Base-by-base conservation (phyloP, 92 coral and sea anemone species). In the Phymanthus crucifer region DNA sequence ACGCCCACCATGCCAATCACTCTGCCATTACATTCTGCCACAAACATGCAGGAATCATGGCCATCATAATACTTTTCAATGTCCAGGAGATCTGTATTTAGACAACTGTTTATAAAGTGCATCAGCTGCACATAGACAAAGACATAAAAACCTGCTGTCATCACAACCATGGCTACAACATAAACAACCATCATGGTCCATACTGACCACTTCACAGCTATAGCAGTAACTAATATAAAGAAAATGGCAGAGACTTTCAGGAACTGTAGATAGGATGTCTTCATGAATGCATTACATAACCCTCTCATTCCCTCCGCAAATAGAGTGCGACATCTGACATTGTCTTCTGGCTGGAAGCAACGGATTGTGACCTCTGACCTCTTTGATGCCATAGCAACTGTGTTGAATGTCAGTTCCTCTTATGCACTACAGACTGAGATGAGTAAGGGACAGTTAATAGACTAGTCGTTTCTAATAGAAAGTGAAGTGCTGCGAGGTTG, bases 1-100 rank as follows among this genome's bases (percentile, higher is more conserved):
- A 91, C 72, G 17, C 94, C 94, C 3, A 91, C 94, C 94, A 90
- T 93, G 13, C 97, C 97, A 24, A 85, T 90, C 26, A 90, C 92
- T 36, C 80, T 75, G 4, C 90, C 90, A 70, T 73, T 31, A 23
- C 67, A 73, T 74, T 91, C 95, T 5, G 94, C 97, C 6, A 93
- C 89, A 85, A 89, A 87, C 94, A 93, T 87, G 72, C 78, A 80
- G 3, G 89, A 85, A 29, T 90, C 90, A n/a, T 43, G 48, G 17
- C 89, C 83, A 18, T 27, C 26, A 61, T 93, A 90, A 48, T 29
- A 43, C 81, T 93, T 93, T 10, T 82, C 85, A 71, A 90, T 91
- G 78, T 93, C 83, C 32, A 24, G 18, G 18, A 93, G 69, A 73
- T 93, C 97, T 33, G 90, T 52, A 3, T 47, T 82, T 47, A 90